Percentiles rank a stretch among this genome's conserved stretches.
phyloP scores from a whole-genome alignment of 1,140 invertebrate genomes.

The Caligus rogercresseyi region DNA sequence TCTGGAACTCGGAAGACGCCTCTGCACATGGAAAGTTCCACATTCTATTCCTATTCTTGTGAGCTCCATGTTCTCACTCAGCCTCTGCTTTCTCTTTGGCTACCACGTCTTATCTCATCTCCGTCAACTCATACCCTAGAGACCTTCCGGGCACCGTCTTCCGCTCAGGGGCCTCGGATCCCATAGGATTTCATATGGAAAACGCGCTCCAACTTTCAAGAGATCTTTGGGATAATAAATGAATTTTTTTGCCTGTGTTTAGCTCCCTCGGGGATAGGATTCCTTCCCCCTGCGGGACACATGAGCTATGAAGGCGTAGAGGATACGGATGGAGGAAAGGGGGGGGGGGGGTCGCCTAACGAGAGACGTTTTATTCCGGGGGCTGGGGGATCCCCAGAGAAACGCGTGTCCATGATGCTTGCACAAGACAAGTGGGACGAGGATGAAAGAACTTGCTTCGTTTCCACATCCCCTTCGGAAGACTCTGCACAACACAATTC shows the following conservation, averaged over 20 bases:
- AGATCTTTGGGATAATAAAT: slow-evolving; percentile 61
- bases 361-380: neutral
- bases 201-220: slow-evolving; percentile 71
- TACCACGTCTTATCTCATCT: slow-evolving; percentile 88
- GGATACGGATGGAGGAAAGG: neutral
- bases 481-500: no score
- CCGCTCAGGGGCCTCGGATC: slow-evolving; percentile 51
- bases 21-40: slow-evolving; percentile 40
- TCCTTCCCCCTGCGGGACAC: neutral
- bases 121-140: slow-evolving; percentile 47
- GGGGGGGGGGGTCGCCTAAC: neutral
- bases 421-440: neutral
- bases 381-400: neutral
- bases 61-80: slow-evolving; percentile 87
- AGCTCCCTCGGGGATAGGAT: slow-evolving; percentile 41
- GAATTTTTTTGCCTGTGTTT: slow-evolving; percentile 58
- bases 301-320: neutral
- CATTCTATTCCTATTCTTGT: slow-evolving; percentile 89
- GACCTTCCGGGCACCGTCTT: slow-evolving; percentile 12
- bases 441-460: neutral
- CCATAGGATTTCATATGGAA: slow-evolving; percentile 85
- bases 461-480: neutral
- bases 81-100: slow-evolving; percentile 75
- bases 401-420: neutral
- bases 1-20: neutral